Evolutionary conservation across 2,888 invertebrate species (phyloP).

Genomic region (Scaptomyza flava): DNA sequence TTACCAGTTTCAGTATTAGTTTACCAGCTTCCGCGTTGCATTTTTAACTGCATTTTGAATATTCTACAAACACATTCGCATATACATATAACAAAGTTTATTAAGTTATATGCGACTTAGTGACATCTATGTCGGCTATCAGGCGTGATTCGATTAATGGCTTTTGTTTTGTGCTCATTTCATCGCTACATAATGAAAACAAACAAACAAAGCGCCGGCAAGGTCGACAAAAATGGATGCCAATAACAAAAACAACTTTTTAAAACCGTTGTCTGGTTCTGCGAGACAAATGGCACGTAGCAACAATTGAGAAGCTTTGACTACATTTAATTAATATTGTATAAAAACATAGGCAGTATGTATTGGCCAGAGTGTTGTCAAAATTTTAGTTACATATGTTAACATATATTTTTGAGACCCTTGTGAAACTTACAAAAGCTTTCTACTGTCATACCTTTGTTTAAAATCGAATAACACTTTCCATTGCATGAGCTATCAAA

Average conservation of each 20-base stretch:
- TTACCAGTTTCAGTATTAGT: constrained; percentile 12
- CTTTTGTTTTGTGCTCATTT: constrained; percentile 45
- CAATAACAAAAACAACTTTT: constrained; percentile 33
- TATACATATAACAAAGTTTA: constrained; percentile 7
- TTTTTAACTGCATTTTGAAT: constrained; percentile 19
- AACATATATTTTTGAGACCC: background rate
- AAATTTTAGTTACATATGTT: background rate
- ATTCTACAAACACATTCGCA: background rate
- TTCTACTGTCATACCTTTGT: background rate
- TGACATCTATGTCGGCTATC: constrained; percentile 10
- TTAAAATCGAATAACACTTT: background rate
- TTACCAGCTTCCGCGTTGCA: constrained; percentile 44
- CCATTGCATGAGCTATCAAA: background rate
- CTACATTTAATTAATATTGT: constrained; percentile 49
- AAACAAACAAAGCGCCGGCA: constrained; percentile 57
- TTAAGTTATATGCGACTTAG: constrained; percentile 27
- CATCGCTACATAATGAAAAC: constrained; percentile 49
- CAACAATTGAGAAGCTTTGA: constrained; percentile 59
- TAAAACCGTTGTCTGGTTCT: constrained; percentile 37
- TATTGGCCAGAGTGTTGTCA: background rate
- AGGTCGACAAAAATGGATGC: constrained; percentile 44
- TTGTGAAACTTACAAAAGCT: background rate
- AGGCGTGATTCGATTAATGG: constrained; percentile 30
- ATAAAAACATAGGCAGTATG: background rate
- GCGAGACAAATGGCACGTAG: constrained; percentile 70